A percentile compares a stretch with the other conserved stretches of the same genome.
Evolutionary conservation across 37 sponge, comb jelly and placozoan species (phyloP).

Genomic region (Hexactinellida sp.): DNA sequence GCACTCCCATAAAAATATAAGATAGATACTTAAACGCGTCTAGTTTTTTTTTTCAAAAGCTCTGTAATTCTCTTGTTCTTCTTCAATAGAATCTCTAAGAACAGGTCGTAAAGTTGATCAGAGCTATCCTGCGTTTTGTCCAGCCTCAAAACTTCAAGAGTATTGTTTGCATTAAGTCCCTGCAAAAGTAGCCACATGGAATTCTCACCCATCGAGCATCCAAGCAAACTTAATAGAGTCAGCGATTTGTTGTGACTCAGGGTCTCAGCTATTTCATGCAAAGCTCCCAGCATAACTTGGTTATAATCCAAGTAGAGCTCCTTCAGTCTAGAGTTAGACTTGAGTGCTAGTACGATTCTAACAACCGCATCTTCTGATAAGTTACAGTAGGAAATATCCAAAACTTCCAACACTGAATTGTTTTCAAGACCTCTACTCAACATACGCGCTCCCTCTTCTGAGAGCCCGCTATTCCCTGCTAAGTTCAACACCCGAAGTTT

Average conservation of each 20-base stretch:
- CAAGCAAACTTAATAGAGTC: not conserved
- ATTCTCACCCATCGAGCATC: not conserved
- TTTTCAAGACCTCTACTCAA: constrained; percentile 7
- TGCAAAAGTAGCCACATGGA: not conserved
- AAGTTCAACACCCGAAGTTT: not conserved
- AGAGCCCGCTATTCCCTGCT: not conserved
- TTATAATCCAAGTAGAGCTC: not conserved
- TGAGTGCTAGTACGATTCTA: not conserved
- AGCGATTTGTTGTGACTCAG: not conserved
- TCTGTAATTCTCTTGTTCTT: not conserved
- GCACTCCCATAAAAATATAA: not conserved
- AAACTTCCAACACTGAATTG: not conserved
- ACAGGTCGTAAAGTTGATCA: not conserved
- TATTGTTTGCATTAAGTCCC: not conserved
- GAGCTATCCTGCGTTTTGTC: not conserved
- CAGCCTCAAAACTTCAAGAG: not conserved
- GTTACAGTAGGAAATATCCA: constrained; percentile 3
- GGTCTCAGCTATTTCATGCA: not conserved
- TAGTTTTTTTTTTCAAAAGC: not conserved
- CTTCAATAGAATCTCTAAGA: not conserved
- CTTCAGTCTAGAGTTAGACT: not conserved
- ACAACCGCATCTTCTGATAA: constrained; percentile 11
- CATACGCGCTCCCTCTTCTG: constrained; percentile 7
- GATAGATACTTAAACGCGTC: not conserved
- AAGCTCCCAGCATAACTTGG: not conserved